Base-by-base conservation (phyloP, 92 coral and sea anemone genomes). In the Umimayanthus chanpuru region DNA sequence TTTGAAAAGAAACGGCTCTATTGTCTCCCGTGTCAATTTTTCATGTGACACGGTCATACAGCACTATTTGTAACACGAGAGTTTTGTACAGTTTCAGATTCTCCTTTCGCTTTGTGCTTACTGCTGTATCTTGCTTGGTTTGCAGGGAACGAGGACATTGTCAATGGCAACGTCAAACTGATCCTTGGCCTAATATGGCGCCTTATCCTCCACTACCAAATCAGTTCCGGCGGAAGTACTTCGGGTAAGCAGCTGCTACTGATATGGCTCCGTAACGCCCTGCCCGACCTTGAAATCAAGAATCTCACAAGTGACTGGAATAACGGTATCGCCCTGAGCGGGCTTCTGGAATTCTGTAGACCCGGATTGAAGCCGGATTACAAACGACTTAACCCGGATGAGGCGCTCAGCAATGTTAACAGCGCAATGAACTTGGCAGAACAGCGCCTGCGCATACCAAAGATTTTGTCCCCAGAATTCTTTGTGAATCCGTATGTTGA, bases 301-400 rank as follows among this genome's bases (percentile, higher is more conserved):
- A 97, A 97, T 67, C 94, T 97, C 61, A 97, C 99, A 39, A 93
- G 95, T 15, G 97, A 95, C 89, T 97, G 99, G 99, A 97, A 97
- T 87, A 87, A 90, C 82, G 99, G 99, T 26, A 89, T 90, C 23
- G 94, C 96, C 32, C 85, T 97, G 43, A 93, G 92, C 72, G 99
- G 93, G 29, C 93, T 97, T 40, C 76, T 95, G 14, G 94, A 97
- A 21, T 97, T 95, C 93, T 90, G 96, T 75, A 93, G 87, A 49
- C 98, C 99, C 14, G 96, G 96, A 4, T 84, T 93, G 64, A 92
- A 87, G 70, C 96, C 96, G 18, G 93, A 97, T 64, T 97, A 94
- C 94, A 93, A 93, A 70, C 90, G 91, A 80, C 91, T 97, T 6
- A 55, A 92, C 80, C 97, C 97, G 11, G 95, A 96, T 2, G 94